These are phyloP conservation scores for Delia radicum DNA, from an alignment of 1,140 invertebrate species.

Conservation along the genomic window DNA sequence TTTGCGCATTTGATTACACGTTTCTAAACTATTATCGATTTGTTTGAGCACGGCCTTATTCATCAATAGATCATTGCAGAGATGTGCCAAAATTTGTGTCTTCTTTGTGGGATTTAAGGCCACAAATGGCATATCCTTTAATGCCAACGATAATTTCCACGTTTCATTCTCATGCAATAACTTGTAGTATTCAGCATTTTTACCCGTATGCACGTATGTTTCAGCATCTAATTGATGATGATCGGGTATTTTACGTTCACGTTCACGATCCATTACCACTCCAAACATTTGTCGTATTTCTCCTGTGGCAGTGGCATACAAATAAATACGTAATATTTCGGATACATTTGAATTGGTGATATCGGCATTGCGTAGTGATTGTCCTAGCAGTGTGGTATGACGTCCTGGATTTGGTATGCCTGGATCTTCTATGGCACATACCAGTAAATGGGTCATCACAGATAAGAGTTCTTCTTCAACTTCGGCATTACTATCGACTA, in stretches of 20 bases:
- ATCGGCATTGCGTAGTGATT: conserved; percentile 87
- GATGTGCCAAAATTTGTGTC: conserved; percentile 81
- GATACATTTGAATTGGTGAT: conserved; percentile 90
- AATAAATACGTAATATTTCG: conserved; percentile 86
- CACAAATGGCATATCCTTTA: conserved; percentile 80
- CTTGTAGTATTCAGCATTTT: conserved; percentile 77
- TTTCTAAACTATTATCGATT: conserved; percentile 76
- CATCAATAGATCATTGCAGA: conserved; percentile 92
- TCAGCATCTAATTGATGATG: conserved; percentile 73
- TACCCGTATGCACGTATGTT: conserved; percentile 63
- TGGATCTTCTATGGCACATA: conserved; percentile 92
- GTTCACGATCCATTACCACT: conserved; percentile 72
- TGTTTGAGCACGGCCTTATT: conserved; percentile 84
- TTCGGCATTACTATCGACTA: conserved; percentile 71
- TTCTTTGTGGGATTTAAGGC: conserved; percentile 84
- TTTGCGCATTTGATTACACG: conserved; percentile 71
- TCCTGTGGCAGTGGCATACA: conserved; percentile 81
- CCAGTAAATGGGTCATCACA: conserved; percentile 84
- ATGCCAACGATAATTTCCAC: conserved; percentile 68
- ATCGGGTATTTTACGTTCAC: conserved; percentile 74
- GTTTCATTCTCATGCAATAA: conserved; percentile 73
- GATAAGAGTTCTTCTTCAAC: conserved; percentile 85
- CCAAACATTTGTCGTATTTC: conserved; percentile 80
- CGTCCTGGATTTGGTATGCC: conserved; percentile 86
- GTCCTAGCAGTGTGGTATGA: conserved; percentile 83